These are phyloP conservation scores for Psittacula derbiana DNA, from an alignment of 2,797 vertebrate species.

Conservation along the genomic window DNA sequence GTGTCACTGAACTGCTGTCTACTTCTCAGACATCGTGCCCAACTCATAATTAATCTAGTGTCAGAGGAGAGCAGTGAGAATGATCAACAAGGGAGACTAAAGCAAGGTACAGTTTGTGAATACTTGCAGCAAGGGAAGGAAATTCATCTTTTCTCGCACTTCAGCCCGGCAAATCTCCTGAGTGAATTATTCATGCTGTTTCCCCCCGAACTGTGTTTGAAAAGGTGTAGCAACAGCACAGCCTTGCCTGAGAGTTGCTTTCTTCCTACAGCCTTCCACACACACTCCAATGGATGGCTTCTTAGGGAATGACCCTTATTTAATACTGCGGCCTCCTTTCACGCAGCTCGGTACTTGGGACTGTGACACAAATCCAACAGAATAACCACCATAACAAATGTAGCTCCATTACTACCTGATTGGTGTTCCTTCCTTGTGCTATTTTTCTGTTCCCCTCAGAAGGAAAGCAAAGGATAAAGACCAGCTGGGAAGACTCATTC, in stretches of 20 bases:
- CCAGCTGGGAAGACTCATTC: background rate
- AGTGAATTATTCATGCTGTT: background rate
- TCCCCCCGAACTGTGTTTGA: background rate
- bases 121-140: background rate
- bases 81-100: background rate
- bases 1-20: background rate
- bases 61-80: background rate
- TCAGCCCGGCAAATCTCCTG: background rate
- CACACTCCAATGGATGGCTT: background rate
- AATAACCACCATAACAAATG: background rate
- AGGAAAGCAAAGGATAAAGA: background rate
- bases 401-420: background rate
- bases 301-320: background rate
- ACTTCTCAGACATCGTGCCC: background rate
- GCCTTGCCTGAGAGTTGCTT: background rate
- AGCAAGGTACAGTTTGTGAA: background rate
- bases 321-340: background rate
- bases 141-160: background rate
- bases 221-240: background rate
- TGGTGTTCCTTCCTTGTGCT: background rate
- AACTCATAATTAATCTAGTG: conserved; percentile 1
- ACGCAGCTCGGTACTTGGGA: background rate
- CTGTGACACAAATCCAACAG: background rate
- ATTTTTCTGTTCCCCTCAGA: rapidly evolving
- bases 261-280: background rate